Percentiles rank a stretch among this genome's conserved stretches.
phyloP scores from a whole-genome alignment of 2,797 vertebrate species.

The Oreochromis mossambicus region DNA sequence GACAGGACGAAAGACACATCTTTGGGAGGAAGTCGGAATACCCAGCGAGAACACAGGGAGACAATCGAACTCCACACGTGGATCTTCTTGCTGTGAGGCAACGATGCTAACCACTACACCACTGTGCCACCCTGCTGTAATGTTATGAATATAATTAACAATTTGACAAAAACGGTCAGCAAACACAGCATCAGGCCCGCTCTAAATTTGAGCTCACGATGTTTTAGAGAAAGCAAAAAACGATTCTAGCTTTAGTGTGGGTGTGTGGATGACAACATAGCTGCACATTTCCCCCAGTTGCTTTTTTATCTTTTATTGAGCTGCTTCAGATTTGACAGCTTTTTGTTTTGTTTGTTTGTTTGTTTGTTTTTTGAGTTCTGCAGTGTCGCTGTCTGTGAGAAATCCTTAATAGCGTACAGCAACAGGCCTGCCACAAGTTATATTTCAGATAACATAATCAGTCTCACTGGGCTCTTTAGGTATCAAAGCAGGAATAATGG shows the following conservation, averaged over 20 bases:
- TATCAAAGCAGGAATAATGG: constrained; percentile 8
- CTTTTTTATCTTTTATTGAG: not conserved
- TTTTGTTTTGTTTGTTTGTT: not conserved
- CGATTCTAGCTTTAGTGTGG: not conserved
- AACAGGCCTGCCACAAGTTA: constrained; percentile 4
- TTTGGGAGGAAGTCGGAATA: accelerated
- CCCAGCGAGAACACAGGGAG: too few species aligned
- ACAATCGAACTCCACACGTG: accelerated
- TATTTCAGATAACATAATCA: not conserved
- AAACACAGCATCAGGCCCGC: not conserved
- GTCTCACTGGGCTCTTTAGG: not conserved
- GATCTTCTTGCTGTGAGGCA: not conserved
- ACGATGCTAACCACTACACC: not conserved
- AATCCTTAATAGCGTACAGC: constrained; percentile 10
- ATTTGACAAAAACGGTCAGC: not conserved
- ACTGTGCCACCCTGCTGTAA: not conserved
- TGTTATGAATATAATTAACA: not conserved
- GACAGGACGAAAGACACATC: accelerated
- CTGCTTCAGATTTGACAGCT: not conserved
- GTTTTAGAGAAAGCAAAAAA: not conserved
- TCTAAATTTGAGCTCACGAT: not conserved
- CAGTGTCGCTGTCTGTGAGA: not conserved
- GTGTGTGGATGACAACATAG: not conserved
- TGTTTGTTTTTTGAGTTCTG: not conserved
- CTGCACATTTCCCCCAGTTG: not conserved